phyloP scores from a whole-genome alignment of 1,140 invertebrate species.

The Anoplophora glabripennis region DNA sequence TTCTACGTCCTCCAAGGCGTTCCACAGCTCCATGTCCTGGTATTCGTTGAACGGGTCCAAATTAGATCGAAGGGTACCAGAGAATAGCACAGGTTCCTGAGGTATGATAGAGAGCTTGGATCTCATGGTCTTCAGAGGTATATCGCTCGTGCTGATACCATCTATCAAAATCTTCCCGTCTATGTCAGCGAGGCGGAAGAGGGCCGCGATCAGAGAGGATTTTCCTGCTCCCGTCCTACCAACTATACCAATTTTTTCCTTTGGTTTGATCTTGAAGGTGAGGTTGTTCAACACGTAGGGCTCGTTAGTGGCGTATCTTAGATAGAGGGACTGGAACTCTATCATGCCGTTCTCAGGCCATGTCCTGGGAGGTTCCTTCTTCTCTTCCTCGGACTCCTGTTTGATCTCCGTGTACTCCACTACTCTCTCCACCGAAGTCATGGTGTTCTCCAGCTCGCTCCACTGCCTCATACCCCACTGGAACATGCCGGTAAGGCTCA shows the following conservation, averaged over 20 bases:
- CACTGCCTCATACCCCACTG: constrained; percentile 75
- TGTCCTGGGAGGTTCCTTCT: constrained; percentile 52
- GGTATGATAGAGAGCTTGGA: constrained; percentile 69
- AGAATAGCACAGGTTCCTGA: constrained; percentile 69
- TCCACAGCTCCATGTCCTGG: constrained; percentile 60
- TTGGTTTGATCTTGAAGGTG: constrained; percentile 54
- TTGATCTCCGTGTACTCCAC: constrained; percentile 41
- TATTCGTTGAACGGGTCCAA: constrained; percentile 65
- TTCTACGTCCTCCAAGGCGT: constrained; percentile 61
- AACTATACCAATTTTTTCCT: constrained; percentile 70
- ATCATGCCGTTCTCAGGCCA: constrained; percentile 65
- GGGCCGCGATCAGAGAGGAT: constrained; percentile 66
- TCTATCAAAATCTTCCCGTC: constrained; percentile 62
- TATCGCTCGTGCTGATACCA: constrained; percentile 53
- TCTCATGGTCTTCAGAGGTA: constrained; percentile 59
- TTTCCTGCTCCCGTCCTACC: constrained; percentile 76
- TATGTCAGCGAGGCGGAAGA: constrained; percentile 69
- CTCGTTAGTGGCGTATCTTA: constrained; percentile 54
- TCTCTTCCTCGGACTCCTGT: constrained; percentile 24
- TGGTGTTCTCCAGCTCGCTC: constrained; percentile 68
- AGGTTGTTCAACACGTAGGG: constrained; percentile 57
- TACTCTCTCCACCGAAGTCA: constrained; percentile 66
- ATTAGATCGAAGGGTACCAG: constrained; percentile 62
- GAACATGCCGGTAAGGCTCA: constrained; percentile 60
- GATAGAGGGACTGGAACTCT: constrained; percentile 70